Conservation (phyloP, 2,113 vertebrate genomes). For the Serilophus lunatus region DNA sequence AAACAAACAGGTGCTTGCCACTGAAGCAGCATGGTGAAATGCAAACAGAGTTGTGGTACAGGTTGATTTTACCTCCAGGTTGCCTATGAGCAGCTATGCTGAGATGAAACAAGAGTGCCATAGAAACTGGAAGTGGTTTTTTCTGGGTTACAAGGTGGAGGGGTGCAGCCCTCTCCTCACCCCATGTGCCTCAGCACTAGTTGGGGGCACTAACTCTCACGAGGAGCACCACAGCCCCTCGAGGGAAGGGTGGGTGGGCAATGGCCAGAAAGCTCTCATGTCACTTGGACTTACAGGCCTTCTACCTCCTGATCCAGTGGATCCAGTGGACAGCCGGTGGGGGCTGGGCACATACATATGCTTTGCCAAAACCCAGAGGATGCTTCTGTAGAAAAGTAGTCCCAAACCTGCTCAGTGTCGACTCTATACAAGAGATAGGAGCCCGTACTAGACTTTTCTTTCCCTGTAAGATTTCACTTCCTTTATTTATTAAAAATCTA, state of each 20-base stretch:
- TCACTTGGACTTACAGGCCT: not conserved
- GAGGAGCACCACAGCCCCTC: rapidly evolving
- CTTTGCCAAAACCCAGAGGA: not conserved
- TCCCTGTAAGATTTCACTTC: not conserved
- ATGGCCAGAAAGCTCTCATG: not conserved
- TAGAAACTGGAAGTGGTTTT: not conserved
- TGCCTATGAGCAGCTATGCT: not conserved
- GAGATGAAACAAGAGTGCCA: not conserved
- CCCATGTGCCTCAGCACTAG: rapidly evolving
- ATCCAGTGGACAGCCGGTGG: not conserved
- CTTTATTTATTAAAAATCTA: not conserved
- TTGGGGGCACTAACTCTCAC: not conserved
- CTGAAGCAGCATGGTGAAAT: not conserved
- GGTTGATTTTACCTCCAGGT: not conserved
- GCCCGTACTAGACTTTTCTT: not conserved
- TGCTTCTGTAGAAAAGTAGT: not conserved
- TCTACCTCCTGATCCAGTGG: not conserved
- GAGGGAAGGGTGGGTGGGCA: not conserved
- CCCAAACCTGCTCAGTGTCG: not conserved
- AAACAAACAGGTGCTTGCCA: not conserved
- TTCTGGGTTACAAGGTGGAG: not conserved
- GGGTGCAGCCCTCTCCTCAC: not conserved
- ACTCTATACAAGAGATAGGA: not conserved
- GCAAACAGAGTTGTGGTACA: not conserved
- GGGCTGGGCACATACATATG: rapidly evolving